A percentile compares a stretch with the other conserved stretches of the same genome.
Conservation (phyloP, 1,140 invertebrate genomes). For the Armadillidium nasatum region DNA sequence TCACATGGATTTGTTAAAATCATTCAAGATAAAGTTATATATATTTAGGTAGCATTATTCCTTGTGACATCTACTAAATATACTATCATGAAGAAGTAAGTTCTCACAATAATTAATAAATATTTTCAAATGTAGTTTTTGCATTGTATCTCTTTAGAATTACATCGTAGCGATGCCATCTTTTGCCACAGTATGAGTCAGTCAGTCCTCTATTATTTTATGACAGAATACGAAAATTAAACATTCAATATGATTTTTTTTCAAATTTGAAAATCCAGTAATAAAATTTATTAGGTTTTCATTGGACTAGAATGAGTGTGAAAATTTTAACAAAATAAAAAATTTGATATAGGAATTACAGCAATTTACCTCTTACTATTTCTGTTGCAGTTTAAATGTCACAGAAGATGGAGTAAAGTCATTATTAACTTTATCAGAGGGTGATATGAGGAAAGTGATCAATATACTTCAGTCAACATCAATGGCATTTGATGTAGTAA, state of each 20-base stretch:
- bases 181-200: background rate
- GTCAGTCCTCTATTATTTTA: background rate
- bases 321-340: background rate
- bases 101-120: no score
- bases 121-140: no score
- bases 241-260: background rate
- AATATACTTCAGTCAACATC: slow-evolving; percentile 93
- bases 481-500: slow-evolving; percentile 60
- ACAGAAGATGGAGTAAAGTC: slow-evolving; percentile 87
- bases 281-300: background rate
- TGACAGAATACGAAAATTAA: background rate
- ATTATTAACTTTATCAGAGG: slow-evolving; percentile 78
- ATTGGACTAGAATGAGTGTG: background rate
- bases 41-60: no score
- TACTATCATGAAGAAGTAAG: no score
- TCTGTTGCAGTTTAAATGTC: slow-evolving; percentile 68
- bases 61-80: no score
- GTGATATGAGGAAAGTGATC: slow-evolving; percentile 97
- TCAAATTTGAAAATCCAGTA: background rate
- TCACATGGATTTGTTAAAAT: no score
- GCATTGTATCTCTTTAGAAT: no score
- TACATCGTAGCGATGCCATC: no score
- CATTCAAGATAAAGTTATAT: no score
- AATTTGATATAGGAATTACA: background rate
- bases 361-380: background rate